These are phyloP conservation scores for Lethocerus indicus DNA, from an alignment of 1,140 invertebrate genomes.

Conservation along the genomic window DNA sequence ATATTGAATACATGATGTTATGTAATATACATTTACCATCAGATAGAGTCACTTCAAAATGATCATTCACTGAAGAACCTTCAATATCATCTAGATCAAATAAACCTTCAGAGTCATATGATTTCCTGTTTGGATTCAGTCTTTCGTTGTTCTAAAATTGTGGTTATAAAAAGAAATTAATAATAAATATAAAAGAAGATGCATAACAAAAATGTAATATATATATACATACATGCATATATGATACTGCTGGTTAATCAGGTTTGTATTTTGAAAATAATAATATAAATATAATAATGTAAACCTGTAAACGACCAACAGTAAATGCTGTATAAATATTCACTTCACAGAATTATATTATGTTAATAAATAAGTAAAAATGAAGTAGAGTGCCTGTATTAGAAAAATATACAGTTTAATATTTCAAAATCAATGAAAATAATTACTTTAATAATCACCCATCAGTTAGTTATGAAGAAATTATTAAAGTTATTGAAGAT, in stretches of 20 bases:
- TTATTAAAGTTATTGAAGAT: too few relatives aligned
- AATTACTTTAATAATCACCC: too few relatives aligned
- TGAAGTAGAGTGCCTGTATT: too few relatives aligned
- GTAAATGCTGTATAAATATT: too few relatives aligned
- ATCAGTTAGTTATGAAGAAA: too few relatives aligned
- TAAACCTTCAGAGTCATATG: conserved; percentile 29
- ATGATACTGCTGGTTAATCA: conserved; percentile 4
- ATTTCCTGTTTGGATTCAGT: conserved; percentile 11
- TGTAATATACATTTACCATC: conserved; percentile 24
- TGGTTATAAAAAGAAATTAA: neutral
- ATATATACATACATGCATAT: conserved; percentile 5
- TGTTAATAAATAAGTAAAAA: too few relatives aligned
- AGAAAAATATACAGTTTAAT: too few relatives aligned
- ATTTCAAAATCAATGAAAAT: too few relatives aligned
- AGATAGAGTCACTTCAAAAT: conserved; percentile 28
- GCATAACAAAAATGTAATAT: neutral
- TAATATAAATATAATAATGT: conserved; percentile 4
- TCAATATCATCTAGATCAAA: conserved; percentile 35
- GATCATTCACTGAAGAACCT: conserved; percentile 22
- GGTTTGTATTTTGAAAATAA: conserved; percentile 8
- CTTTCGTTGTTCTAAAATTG: neutral
- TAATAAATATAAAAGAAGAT: neutral
- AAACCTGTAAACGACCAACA: too few relatives aligned
- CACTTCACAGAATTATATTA: too few relatives aligned
- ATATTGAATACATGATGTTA: neutral